Evolutionary conservation across 2,113 vertebrate genomes (phyloP), one percentile per base, ranked within the genome.

Genomic region (Balaeniceps rex): DNA sequence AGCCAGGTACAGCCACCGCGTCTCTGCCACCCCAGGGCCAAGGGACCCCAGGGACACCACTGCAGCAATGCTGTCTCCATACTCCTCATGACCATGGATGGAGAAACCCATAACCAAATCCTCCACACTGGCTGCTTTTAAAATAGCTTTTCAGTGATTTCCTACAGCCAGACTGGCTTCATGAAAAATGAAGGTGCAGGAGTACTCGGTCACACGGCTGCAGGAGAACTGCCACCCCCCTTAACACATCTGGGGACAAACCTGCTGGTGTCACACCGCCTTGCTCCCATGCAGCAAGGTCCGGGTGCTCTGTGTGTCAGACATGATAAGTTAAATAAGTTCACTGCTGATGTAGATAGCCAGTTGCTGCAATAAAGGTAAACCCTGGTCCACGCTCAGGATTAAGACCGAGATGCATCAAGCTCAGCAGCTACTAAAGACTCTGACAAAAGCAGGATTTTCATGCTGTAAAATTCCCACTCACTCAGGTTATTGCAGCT

Each of bases 1-100:
- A 85, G 66, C 17, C 60, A 63, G 51, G n/a, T 7, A 33, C 40
- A 55, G 51, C 22, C 36, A 36, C 52, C 6, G 0, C 0, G 0
- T 4, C 66, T 26, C 82, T 83, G 34, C 16, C 52, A 60, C 9
- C 79, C 24, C 33, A 40, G 18, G 49, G 40, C 26, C 69, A 33
- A 38, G 68, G 65, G 17, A 18, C 26, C 24, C 10, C 38, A 13
- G 54, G 51, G 61, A 7, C 54, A 33, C 42, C 10, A 8, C 46
- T 9, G 55, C 78, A 90, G 57, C 49, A 57, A 3, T 6, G 36
- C n/a, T 58, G 12, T 12, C 51, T 63, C 49, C 60, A 65, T 12
- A 10, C 34, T 51, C 49, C 55, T 51, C 54, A 16, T 69, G 57
- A 26, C 40, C 81, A 33, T 0, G 3, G 22, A 51, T 0, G 7